Evolutionary conservation across 37 sponge, comb jelly and placozoan genomes (phyloP).

Genomic region (Oscarella lobularis): DNA sequence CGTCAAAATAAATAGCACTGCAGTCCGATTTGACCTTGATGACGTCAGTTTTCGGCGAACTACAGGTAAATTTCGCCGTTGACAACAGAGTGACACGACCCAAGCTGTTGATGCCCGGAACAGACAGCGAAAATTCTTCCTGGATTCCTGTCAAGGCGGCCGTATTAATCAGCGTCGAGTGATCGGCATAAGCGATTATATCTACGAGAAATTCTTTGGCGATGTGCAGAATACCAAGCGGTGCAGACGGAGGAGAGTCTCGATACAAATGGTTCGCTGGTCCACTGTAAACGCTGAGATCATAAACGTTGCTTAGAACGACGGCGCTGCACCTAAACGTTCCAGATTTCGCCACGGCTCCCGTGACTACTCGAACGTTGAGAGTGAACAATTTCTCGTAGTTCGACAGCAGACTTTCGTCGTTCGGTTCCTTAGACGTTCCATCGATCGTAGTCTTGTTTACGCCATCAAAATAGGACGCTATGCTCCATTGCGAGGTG

Average conservation of each 20-base stretch:
- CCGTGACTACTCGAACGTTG: neutral
- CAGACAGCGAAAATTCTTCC: neutral
- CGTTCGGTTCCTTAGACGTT: neutral
- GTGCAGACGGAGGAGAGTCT: neutral
- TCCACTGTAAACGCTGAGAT: neutral
- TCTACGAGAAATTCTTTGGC: neutral
- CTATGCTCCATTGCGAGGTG: neutral
- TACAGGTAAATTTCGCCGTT: neutral
- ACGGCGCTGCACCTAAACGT: neutral
- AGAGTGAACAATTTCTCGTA: neutral
- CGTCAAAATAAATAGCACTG: neutral
- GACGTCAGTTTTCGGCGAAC: neutral
- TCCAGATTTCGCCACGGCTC: neutral
- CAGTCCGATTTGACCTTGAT: neutral
- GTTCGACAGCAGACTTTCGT: neutral
- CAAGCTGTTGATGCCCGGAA: neutral
- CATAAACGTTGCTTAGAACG: neutral
- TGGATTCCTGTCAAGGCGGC: neutral
- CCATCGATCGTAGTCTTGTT: neutral
- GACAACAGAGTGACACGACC: neutral
- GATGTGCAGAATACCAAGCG: neutral
- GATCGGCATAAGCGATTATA: neutral
- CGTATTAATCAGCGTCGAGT: neutral
- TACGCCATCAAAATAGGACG: neutral
- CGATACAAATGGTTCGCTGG: neutral